Base-by-base conservation (phyloP, 1,140 invertebrate genomes). In the Zaprionus tsacasi region DNA sequence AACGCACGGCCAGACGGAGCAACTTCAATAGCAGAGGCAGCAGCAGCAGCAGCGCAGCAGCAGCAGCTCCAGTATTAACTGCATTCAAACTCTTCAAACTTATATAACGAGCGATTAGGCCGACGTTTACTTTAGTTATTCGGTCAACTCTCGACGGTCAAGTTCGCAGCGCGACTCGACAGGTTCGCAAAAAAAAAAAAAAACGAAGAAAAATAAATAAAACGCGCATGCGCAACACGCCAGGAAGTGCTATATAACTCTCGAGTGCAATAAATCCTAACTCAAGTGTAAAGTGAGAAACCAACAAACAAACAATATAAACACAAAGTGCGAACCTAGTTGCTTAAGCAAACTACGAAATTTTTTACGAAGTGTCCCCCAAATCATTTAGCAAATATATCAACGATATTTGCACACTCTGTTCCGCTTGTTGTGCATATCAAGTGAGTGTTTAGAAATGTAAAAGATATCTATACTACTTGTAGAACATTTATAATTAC, bases 61-160 rank as follows among this genome's bases (percentile, higher is more conserved):
- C 61, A 78, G 66, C 45, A 65, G 38, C 61, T 66, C 58, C 48
- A 65, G 74, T 52, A 54, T 57, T 60, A 69, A 71, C 59, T 68
- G 71, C 88, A 88, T 72, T 72, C 80, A 89, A 89, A 82, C 61
- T 61, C 79, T 82, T 79, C 82, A 79, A 92, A 91, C 91, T 92
- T 92, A 92, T 92, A 92, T 92, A 92, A 92, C 91, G 81, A 91
- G 72, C 79, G 89, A 92, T 92, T 91, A 91, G 78, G 77, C 77
- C 70, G 75, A 81, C 83, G 75, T 72, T 91, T 91, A 72, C 79
- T 92, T 92, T 92, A 92, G 91, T 92, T 92, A 92, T 85, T 90
- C 91, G 91, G 88, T 92, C 88, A 92, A 82, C 88, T 85, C 86
- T 83, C 91, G 81, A 92, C 91, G 91, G 91, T 92, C 91, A 92